A percentile compares a stretch with the other conserved stretches of the same genome.
Conservation (phyloP, 2,113 vertebrate genomes). For the Pavo muticus region DNA sequence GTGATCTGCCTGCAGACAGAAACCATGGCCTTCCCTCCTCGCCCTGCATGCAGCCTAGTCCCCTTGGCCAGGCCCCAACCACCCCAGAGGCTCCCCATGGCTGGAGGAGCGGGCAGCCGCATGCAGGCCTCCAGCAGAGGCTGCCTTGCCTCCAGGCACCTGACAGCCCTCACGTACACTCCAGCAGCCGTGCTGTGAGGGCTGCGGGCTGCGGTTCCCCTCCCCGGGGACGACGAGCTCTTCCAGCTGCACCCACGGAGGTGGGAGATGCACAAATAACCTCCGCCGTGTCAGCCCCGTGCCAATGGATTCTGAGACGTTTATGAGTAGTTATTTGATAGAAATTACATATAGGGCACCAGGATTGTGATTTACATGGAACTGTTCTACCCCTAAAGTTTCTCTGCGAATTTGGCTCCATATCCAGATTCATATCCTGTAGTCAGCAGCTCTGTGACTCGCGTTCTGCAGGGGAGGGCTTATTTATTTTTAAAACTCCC, state of each 20-base stretch:
- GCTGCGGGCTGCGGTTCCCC: background rate
- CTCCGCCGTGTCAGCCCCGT: background rate
- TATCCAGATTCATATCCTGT: background rate
- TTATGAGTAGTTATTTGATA: conserved; percentile 8
- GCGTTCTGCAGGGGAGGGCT: background rate
- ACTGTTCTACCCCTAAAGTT: background rate
- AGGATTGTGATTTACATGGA: background rate
- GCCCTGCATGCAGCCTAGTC: background rate
- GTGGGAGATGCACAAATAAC: conserved; percentile 32
- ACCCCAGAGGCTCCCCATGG: background rate
- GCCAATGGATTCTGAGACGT: background rate
- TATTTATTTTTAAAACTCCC: conserved; percentile 50
- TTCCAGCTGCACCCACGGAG: conserved; percentile 50
- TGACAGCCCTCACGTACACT: conserved; percentile 56
- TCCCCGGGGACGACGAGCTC: conserved; percentile 44
- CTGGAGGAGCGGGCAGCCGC: background rate
- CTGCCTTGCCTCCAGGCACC: conserved; percentile 63
- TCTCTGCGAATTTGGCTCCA: background rate
- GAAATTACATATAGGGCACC: background rate
- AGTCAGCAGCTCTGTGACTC: background rate
- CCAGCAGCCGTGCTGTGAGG: background rate
- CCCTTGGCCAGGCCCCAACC: background rate
- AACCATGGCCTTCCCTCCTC: too few species aligned
- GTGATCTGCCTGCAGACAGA: background rate
- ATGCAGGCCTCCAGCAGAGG: conserved; percentile 61